A percentile compares a stretch with the other conserved stretches of the same genome.
Conservation (phyloP, 1,140 invertebrate species). For the Melipona quadrifasciata region DNA sequence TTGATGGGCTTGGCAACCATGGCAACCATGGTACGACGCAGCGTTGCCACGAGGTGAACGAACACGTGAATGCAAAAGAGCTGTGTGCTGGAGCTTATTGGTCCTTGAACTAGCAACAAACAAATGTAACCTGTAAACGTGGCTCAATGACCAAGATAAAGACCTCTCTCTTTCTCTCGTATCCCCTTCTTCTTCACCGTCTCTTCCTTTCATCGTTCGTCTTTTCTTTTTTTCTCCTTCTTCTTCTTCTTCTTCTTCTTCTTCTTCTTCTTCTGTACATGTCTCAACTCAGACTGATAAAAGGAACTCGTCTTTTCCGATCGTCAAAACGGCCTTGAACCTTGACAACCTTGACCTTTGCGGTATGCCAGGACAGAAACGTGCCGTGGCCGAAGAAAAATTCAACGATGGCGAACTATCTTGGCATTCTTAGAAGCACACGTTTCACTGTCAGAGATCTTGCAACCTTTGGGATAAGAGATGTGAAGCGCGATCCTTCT, state of each 20-base stretch:
- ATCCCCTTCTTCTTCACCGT: not conserved
- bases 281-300: slow-evolving; percentile 3
- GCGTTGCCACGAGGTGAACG: slow-evolving; percentile 57
- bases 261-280: not conserved
- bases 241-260: not conserved
- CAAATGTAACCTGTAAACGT: slow-evolving; percentile 6
- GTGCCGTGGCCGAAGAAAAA: not conserved
- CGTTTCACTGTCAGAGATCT: not conserved
- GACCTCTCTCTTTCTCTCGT: not conserved
- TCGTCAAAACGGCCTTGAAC: slow-evolving; percentile 53
- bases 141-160: not conserved
- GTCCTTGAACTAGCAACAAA: slow-evolving; percentile 68
- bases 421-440: not conserved
- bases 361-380: slow-evolving; percentile 19
- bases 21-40: slow-evolving; percentile 60
- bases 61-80: slow-evolving; percentile 69
- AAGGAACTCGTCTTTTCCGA: not conserved
- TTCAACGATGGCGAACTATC: slow-evolving; percentile 7
- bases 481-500: not conserved
- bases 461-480: not conserved
- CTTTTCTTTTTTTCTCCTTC: too few species aligned
- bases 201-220: not conserved
- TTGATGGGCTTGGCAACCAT: slow-evolving; percentile 67
- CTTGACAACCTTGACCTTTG: slow-evolving; percentile 36
- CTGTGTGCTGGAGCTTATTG: slow-evolving; percentile 33